Conservation (phyloP, 64 coral and sea anemone genomes). For the Pocillopora damicornis region DNA sequence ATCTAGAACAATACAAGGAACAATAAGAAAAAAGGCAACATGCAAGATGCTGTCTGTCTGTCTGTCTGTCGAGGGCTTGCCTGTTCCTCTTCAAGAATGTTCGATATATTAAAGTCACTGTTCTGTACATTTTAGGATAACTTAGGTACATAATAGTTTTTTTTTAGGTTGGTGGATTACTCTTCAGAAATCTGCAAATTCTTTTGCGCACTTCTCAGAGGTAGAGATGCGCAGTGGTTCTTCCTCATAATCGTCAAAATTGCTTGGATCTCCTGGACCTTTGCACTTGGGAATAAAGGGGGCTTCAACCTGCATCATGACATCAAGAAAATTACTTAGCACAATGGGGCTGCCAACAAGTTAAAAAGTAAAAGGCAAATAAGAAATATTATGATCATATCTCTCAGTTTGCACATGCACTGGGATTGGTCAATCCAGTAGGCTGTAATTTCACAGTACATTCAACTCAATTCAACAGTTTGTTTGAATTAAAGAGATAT, state of each 20-base stretch:
- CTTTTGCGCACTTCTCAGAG: constrained; percentile 98
- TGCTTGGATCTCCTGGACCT: constrained; percentile 94
- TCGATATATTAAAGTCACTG: constrained; percentile 42
- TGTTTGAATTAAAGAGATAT: too few species aligned
- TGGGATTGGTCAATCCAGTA: too few species aligned
- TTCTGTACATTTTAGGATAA: constrained; percentile 87
- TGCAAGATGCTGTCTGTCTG: neutral
- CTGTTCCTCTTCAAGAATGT: constrained; percentile 14
- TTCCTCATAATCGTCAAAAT: constrained; percentile 99
- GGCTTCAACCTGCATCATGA: constrained; percentile 77
- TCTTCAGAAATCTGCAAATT: constrained; percentile 99
- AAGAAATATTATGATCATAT: neutral
- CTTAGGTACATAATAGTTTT: constrained; percentile 32
- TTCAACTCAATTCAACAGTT: too few species aligned
- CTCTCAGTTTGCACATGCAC: neutral
- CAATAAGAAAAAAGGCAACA: constrained; percentile 49
- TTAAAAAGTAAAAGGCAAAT: neutral
- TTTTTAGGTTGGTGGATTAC: neutral
- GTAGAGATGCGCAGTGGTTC: constrained; percentile 90
- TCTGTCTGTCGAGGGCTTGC: constrained; percentile 1
- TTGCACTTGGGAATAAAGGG: constrained; percentile 99
- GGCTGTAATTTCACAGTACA: too few species aligned
- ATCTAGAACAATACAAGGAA: constrained; percentile 53
- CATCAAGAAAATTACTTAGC: neutral
- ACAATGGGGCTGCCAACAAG: neutral